A percentile compares a stretch with the other conserved stretches of the same genome.
phyloP scores from a whole-genome alignment of 2,888 invertebrate genomes.

The Drosophila cracens region DNA sequence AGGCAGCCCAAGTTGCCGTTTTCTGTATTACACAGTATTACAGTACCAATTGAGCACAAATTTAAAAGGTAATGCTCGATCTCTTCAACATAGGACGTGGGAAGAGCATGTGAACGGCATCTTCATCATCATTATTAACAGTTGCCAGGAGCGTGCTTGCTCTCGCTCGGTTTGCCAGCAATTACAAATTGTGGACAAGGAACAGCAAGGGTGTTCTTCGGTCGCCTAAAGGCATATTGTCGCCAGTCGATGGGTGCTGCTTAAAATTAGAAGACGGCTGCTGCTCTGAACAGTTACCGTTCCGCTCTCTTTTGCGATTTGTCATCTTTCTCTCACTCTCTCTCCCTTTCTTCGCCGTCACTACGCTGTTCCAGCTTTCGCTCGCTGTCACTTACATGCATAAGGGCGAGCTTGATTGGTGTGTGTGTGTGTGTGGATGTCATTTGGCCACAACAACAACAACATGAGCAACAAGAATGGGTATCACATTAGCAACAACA shows the following conservation, averaged over 20 bases:
- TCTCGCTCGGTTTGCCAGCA: slow-evolving; percentile 1
- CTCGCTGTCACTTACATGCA: slow-evolving; percentile 27
- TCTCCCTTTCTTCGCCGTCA: neutral
- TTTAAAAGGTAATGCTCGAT: neutral
- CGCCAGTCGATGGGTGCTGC: slow-evolving; percentile 57
- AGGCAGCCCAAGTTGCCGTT: neutral
- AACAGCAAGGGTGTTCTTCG: slow-evolving; percentile 9
- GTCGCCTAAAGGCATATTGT: slow-evolving; percentile 40
- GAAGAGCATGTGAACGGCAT: slow-evolving; percentile 48
- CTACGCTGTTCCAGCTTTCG: slow-evolving; percentile 13
- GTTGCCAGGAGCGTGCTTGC: slow-evolving; percentile 50
- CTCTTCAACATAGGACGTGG: slow-evolving; percentile 26
- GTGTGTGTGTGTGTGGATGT: slow-evolving; percentile 7
- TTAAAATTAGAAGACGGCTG: slow-evolving; percentile 48
- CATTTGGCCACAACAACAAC: slow-evolving; percentile 18
- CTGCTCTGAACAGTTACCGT: slow-evolving; percentile 14
- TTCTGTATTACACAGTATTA: neutral
- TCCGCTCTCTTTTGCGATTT: neutral
- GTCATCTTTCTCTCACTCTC: neutral
- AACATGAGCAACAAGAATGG: neutral
- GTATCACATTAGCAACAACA: slow-evolving; percentile 43
- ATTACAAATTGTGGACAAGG: slow-evolving; percentile 37
- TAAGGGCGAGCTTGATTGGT: neutral
- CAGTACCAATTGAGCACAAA: neutral
- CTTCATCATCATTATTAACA: slow-evolving; percentile 73